Evolutionary conservation across 2,113 vertebrate species (phyloP).

Genomic region (Nanorana parkeri): DNA sequence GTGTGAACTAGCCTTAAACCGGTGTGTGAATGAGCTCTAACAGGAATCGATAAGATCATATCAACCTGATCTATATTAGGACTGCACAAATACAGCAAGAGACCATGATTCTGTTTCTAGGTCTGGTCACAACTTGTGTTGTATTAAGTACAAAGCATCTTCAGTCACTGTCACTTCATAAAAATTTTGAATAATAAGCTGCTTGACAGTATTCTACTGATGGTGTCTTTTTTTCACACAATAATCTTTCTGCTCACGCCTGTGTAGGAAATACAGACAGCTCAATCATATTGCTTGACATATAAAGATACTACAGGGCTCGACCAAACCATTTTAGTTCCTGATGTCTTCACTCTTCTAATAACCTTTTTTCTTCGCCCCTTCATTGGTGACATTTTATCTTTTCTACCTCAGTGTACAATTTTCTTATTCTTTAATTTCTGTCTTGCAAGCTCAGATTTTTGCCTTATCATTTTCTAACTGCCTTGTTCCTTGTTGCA

Average conservation of each 20-base stretch:
- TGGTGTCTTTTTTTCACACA: background rate
- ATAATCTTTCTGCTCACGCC: slow-evolving; percentile 5
- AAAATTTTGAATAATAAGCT: slow-evolving; percentile 18
- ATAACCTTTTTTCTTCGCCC: slow-evolving; percentile 40
- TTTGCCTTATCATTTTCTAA: slow-evolving; percentile 46
- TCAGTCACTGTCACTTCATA: background rate
- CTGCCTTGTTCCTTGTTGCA: slow-evolving; percentile 52
- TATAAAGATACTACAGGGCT: slow-evolving; percentile 27
- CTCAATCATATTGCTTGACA: slow-evolving; percentile 27
- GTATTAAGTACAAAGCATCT: too few species aligned
- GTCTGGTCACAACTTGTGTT: too few species aligned
- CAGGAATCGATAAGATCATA: too few species aligned
- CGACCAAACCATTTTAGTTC: slow-evolving; percentile 20
- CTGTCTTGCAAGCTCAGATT: slow-evolving; percentile 46
- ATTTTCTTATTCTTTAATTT: slow-evolving; percentile 55
- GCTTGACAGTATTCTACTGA: background rate
- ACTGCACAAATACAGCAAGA: too few species aligned
- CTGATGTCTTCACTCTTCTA: background rate
- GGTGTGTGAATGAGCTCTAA: too few species aligned
- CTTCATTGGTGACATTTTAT: slow-evolving; percentile 49
- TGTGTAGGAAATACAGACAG: slow-evolving; percentile 25
- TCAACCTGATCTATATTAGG: too few species aligned
- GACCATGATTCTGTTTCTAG: too few species aligned
- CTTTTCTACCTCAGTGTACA: slow-evolving; percentile 26
- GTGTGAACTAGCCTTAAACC: too few species aligned